Conservation (phyloP, 2,888 invertebrate species). For the Monochamus alternatus region DNA sequence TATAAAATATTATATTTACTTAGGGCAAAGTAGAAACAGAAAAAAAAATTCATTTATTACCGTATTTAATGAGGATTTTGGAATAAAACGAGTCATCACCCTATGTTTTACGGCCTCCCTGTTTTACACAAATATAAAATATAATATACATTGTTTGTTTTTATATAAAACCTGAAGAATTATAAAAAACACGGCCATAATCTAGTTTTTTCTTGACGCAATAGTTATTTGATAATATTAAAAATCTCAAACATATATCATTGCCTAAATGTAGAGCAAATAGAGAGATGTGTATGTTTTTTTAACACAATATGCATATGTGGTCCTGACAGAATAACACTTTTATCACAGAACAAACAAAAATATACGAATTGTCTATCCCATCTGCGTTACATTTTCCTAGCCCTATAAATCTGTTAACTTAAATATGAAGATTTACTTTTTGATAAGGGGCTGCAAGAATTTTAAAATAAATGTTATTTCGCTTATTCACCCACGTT, state of each 20-base stretch:
- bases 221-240: conserved; percentile 23
- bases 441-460: conserved; percentile 49
- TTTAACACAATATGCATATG: conserved; percentile 35
- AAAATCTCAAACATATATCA: conserved; percentile 18
- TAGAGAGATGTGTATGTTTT: conserved; percentile 22
- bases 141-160: conserved; percentile 17
- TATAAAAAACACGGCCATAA: conserved; percentile 6
- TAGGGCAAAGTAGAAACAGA: too few relatives aligned
- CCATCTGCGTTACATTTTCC: conserved; percentile 42
- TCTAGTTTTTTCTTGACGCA: conserved; percentile 27
- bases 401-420: conserved; percentile 34
- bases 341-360: conserved; percentile 50
- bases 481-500: conserved; percentile 51
- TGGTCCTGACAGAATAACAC: conserved; percentile 28
- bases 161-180: background rate
- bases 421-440: conserved; percentile 45
- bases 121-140: conserved; percentile 12
- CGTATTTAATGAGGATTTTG: too few relatives aligned
- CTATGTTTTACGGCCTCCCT: background rate
- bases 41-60: too few relatives aligned
- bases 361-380: conserved; percentile 51
- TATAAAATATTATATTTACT: too few relatives aligned
- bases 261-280: conserved; percentile 16
- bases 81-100: too few relatives aligned
- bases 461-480: conserved; percentile 56